A percentile compares a stretch with the other conserved stretches of the same genome.
Conservation (phyloP, 2,797 vertebrate species). For the Muscicapa comitata region DNA sequence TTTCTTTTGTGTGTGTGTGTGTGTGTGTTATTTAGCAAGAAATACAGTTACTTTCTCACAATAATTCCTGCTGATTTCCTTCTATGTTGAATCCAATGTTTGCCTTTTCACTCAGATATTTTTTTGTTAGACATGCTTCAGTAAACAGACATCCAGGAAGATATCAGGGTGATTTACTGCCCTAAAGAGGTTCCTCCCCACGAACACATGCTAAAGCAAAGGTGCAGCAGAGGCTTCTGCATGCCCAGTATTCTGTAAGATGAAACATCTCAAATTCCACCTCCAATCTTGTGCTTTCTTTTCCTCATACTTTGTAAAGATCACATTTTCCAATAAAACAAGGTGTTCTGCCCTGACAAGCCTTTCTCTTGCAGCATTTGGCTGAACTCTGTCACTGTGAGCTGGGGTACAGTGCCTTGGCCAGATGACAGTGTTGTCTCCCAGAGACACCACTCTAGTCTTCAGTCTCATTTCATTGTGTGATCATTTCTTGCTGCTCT, state of each 20-base stretch:
- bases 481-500: background rate
- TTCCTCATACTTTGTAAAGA: background rate
- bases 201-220: background rate
- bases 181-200: background rate
- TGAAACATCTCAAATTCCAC: background rate
- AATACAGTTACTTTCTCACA: background rate
- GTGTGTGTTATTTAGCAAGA: background rate
- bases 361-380: background rate
- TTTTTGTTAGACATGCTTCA: background rate
- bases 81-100: background rate
- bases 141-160: background rate
- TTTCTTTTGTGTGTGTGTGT: background rate
- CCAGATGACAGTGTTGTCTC: background rate
- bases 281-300: background rate
- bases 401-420: background rate
- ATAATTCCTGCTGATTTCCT: background rate
- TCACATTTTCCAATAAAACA: background rate
- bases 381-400: background rate
- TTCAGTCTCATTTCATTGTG: background rate
- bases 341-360: background rate
- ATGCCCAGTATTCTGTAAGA: background rate
- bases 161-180: background rate
- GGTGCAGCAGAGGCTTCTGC: background rate
- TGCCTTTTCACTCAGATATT: background rate
- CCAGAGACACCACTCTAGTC: background rate